Percentiles rank a stretch among this genome's conserved stretches.
These are phyloP conservation scores for Eilema depressum DNA, from an alignment of 2,888 invertebrate genomes.

Conservation along the genomic window DNA sequence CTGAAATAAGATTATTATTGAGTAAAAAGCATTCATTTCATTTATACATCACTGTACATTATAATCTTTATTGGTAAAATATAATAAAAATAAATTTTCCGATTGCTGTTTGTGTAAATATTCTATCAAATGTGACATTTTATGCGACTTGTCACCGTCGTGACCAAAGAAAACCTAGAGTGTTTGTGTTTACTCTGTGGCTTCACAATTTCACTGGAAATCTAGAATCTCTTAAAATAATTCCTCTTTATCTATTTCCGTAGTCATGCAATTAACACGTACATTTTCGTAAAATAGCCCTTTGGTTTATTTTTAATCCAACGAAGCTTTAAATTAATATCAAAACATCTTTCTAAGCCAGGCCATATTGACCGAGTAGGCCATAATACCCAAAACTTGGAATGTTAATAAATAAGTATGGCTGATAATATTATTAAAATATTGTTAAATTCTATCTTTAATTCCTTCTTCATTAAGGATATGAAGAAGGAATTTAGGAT, in stretches of 20 bases:
- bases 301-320: too few species aligned
- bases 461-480: too few species aligned
- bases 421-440: too few species aligned
- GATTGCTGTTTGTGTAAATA: slow-evolving; percentile 2
- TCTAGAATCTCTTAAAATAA: slow-evolving; percentile 7
- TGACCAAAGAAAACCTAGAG: neutral
- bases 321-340: too few species aligned
- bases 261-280: too few species aligned
- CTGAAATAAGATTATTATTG: slow-evolving; percentile 2
- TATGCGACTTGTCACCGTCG: neutral
- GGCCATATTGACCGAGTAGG: too few species aligned
- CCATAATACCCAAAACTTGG: too few species aligned
- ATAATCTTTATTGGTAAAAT: neutral
- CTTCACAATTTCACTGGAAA: neutral
- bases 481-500: too few species aligned
- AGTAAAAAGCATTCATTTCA: slow-evolving; percentile 10
- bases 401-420: too few species aligned
- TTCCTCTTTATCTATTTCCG: neutral
- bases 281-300: too few species aligned
- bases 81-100: neutral
- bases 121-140: neutral
- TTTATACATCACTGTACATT: neutral
- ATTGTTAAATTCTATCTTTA: too few species aligned
- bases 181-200: neutral
- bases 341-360: too few species aligned